These are phyloP conservation scores for Hyles vespertilio DNA, from an alignment of 1,140 invertebrate species.

Conservation along the genomic window DNA sequence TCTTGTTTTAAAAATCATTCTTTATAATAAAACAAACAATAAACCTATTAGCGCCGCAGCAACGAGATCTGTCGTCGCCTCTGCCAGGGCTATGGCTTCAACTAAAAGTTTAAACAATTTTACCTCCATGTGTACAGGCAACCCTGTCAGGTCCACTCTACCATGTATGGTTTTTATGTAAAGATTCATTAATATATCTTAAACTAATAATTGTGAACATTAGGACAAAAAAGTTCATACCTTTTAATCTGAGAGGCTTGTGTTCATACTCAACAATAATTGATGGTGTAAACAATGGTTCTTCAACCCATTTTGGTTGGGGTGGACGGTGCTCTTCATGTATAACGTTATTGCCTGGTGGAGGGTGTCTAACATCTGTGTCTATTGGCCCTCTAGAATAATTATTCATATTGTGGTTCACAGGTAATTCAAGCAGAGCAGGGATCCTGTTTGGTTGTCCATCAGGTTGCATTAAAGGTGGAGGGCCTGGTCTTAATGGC, in stretches of 20 bases:
- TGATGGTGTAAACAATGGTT: slow-evolving; percentile 69
- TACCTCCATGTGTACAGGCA: no score
- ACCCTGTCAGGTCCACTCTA: no score
- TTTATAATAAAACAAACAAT: no score
- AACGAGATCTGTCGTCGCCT: no score
- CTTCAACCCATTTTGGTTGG: slow-evolving; percentile 56
- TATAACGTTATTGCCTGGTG: slow-evolving; percentile 16
- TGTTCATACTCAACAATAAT: slow-evolving; percentile 86
- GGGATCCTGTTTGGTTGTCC: slow-evolving; percentile 12
- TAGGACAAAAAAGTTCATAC: slow-evolving; percentile 25
- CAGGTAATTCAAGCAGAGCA: slow-evolving; percentile 18
- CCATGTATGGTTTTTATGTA: no score
- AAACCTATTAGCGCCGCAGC: no score
- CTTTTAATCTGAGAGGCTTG: slow-evolving; percentile 72
- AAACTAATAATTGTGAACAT: background rate
- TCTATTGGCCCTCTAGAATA: slow-evolving; percentile 22
- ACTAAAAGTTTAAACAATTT: no score
- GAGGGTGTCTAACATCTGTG: slow-evolving; percentile 13
- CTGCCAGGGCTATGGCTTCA: no score
- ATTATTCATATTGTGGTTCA: slow-evolving; percentile 23
- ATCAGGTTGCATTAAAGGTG: slow-evolving; percentile 12
- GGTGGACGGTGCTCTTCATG: slow-evolving; percentile 21
- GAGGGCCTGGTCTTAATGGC: slow-evolving; percentile 8
- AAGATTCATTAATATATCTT: no score
- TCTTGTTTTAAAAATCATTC: no score